Evolutionary conservation across 2,888 invertebrate species (phyloP).

Genomic region (Diarsia mendica): DNA sequence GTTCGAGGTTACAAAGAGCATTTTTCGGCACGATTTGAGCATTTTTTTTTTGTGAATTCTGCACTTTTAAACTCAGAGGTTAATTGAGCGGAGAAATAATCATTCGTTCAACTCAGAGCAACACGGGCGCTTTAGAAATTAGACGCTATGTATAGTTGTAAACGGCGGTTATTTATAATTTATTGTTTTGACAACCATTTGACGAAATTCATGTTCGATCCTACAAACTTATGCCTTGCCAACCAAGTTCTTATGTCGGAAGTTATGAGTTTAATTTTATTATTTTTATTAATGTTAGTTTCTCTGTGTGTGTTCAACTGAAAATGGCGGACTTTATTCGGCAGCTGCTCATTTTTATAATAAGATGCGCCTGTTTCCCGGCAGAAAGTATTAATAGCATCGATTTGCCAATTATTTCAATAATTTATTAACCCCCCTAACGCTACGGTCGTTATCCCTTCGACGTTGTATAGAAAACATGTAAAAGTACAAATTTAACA

Average conservation of each 20-base stretch:
- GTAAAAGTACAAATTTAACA: not conserved
- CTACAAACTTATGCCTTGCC: slow-evolving; percentile 76
- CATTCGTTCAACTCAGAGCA: slow-evolving; percentile 47
- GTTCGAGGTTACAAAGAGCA: slow-evolving; percentile 24
- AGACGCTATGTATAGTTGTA: slow-evolving; percentile 67
- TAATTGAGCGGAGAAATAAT: slow-evolving; percentile 24
- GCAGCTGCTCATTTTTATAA: slow-evolving; percentile 54
- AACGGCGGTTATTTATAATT: slow-evolving; percentile 64
- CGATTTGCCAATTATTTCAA: not conserved
- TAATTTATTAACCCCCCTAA: too few species aligned
- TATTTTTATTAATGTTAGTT: slow-evolving; percentile 68
- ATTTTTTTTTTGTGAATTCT: slow-evolving; percentile 58
- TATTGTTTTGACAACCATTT: slow-evolving; percentile 59
- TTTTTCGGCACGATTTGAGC: slow-evolving; percentile 58
- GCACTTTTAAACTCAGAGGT: slow-evolving; percentile 56
- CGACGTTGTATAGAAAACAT: not conserved
- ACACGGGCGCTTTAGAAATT: slow-evolving; percentile 63
- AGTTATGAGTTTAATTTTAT: slow-evolving; percentile 64
- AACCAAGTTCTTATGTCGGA: slow-evolving; percentile 76
- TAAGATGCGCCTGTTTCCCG: not conserved
- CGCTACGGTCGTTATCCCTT: too few species aligned
- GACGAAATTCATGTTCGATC: slow-evolving; percentile 53
- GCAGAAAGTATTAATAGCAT: not conserved
- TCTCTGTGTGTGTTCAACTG: slow-evolving; percentile 64
- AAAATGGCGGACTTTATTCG: slow-evolving; percentile 27